phyloP scores from a whole-genome alignment of 2,888 invertebrate species.

The Baccha elongata region DNA sequence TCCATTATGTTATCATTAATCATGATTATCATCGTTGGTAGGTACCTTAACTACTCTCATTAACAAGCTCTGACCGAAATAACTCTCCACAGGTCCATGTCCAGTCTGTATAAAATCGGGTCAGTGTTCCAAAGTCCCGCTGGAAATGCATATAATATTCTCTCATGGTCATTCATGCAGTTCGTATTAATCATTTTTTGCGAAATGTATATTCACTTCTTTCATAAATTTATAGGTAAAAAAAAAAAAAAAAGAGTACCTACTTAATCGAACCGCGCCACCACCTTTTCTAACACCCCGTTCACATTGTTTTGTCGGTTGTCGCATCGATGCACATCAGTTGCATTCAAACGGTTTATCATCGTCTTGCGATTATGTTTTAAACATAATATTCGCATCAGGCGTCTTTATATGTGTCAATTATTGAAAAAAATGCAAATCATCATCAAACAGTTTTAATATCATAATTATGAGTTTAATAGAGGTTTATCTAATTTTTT shows the following conservation, averaged over 20 bases:
- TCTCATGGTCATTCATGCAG: constrained; percentile 58
- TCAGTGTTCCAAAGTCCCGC: constrained; percentile 69
- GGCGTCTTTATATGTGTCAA: constrained; percentile 56
- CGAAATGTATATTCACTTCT: constrained; percentile 43
- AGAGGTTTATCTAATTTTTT: not conserved
- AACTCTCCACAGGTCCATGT: constrained; percentile 38
- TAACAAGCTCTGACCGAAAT: constrained; percentile 46
- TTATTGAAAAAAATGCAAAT: constrained; percentile 69
- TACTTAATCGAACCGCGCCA: constrained; percentile 58
- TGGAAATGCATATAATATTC: constrained; percentile 38
- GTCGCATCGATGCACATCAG: constrained; percentile 73
- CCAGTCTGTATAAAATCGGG: constrained; percentile 51
- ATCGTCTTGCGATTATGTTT: constrained; percentile 29
- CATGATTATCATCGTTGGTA: no score
- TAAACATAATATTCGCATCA: constrained; percentile 10
- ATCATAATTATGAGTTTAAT: constrained; percentile 54
- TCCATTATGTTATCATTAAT: no score
- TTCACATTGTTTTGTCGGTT: constrained; percentile 54
- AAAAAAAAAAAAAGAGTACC: constrained; percentile 26
- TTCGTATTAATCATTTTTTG: constrained; percentile 54
- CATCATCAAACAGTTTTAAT: constrained; percentile 67
- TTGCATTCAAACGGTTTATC: constrained; percentile 70
- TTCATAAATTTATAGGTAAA: constrained; percentile 20
- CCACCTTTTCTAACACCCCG: constrained; percentile 52
- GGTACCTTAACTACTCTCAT: no score